Evolutionary conservation across 2,113 vertebrate species (phyloP).

Genomic region (Rhineura floridana): DNA sequence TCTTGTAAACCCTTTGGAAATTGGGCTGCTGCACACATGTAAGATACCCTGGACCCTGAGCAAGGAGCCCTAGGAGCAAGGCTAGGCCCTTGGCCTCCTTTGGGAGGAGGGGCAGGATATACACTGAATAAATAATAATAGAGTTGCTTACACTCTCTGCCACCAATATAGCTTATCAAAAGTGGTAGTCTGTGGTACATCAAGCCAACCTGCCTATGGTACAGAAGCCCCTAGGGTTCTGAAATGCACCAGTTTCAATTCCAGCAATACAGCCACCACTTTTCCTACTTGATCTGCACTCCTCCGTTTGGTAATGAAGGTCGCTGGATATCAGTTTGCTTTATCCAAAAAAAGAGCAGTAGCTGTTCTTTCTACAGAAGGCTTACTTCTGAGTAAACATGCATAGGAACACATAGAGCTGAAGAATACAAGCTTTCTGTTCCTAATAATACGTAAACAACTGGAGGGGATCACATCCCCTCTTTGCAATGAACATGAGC

Average conservation of each 20-base stretch:
- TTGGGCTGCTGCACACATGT: conserved; percentile 3
- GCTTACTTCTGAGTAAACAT: too few relatives aligned
- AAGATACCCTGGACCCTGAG: background rate
- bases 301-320: background rate
- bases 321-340: background rate
- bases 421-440: too few relatives aligned
- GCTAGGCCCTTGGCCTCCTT: too few relatives aligned
- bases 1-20: conserved; percentile 43
- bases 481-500: too few relatives aligned
- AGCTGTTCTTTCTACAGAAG: too few relatives aligned
- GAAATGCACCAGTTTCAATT: background rate
- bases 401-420: too few relatives aligned
- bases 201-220: background rate
- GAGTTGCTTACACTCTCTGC: background rate
- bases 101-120: too few relatives aligned
- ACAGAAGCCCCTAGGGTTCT: background rate
- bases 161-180: background rate
- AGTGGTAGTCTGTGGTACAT: background rate
- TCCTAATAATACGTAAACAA: too few relatives aligned
- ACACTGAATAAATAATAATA: too few relatives aligned
- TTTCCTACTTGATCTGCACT: background rate
- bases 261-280: background rate
- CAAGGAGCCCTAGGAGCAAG: too few relatives aligned
- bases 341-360: background rate
- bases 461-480: too few relatives aligned